Evolutionary conservation across 2,888 invertebrate species (phyloP).

Genomic region (Heliconius hortense): DNA sequence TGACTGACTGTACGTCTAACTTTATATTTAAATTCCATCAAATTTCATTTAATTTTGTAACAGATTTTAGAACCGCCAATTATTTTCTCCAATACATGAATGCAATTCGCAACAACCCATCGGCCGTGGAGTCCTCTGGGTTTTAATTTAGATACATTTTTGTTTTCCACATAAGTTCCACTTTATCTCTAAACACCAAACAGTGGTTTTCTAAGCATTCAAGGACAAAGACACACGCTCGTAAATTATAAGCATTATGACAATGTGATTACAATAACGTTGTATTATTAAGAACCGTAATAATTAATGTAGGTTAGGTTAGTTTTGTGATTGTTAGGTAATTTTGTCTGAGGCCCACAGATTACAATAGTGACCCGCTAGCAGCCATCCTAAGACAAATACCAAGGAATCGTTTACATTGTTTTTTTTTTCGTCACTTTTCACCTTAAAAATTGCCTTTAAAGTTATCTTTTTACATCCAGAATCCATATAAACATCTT

Average conservation of each 20-base stretch:
- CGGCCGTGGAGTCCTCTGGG: conserved; percentile 47
- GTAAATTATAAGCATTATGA: conserved; percentile 83
- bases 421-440: conserved; percentile 52
- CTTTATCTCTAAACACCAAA: conserved; percentile 78
- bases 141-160: conserved; percentile 64
- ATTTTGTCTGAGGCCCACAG: conserved; percentile 77
- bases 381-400: conserved; percentile 78
- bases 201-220: conserved; percentile 80
- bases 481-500: conserved; percentile 83
- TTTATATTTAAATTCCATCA: conserved; percentile 65
- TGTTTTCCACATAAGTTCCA: conserved; percentile 64
- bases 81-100: conserved; percentile 61
- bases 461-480: conserved; percentile 81
- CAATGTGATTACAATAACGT: conserved; percentile 80
- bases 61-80: conserved; percentile 72
- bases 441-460: conserved; percentile 73
- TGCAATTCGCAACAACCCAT: conserved; percentile 59
- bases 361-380: conserved; percentile 79
- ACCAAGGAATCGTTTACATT: conserved; percentile 74
- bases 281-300: conserved; percentile 78
- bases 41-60: conserved; percentile 51
- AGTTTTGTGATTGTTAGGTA: conserved; percentile 68
- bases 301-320: conserved; percentile 78
- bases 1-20: conserved; percentile 59
- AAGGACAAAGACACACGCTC: conserved; percentile 83